Percentiles rank a stretch among this genome's conserved stretches.
These are phyloP conservation scores for Coturnix japonica DNA, from an alignment of 2,113 vertebrate species.

Conservation along the genomic window DNA sequence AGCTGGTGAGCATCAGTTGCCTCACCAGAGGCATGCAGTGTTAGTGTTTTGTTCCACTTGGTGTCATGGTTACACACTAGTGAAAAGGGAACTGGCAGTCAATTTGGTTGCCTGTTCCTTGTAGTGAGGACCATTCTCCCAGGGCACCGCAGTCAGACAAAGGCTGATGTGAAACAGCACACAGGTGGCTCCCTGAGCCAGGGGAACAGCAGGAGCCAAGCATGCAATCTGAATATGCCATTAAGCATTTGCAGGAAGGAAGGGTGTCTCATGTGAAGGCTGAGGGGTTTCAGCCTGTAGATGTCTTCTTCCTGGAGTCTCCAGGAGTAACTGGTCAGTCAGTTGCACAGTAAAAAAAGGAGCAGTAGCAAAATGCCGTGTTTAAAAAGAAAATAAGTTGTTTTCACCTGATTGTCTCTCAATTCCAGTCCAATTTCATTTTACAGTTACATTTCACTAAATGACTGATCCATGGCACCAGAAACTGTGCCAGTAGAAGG, in stretches of 20 bases:
- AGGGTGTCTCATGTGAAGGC: background rate
- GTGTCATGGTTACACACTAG: background rate
- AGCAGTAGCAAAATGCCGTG: background rate
- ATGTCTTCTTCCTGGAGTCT: background rate
- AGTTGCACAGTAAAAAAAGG: background rate
- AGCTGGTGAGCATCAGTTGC: background rate
- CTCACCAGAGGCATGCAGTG: background rate
- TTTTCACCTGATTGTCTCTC: background rate
- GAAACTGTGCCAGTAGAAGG: background rate
- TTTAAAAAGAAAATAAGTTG: background rate
- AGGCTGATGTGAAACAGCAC: fast-evolving
- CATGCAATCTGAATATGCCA: fast-evolving
- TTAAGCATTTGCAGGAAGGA: background rate
- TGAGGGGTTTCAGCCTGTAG: background rate
- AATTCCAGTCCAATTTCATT: background rate
- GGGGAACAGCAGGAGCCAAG: background rate
- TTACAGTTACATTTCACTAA: background rate
- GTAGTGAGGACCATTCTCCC: background rate
- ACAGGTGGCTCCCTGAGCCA: background rate
- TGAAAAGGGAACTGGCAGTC: background rate
- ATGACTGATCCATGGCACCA: background rate
- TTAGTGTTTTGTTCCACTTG: background rate
- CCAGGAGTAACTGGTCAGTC: background rate
- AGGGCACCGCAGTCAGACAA: background rate
- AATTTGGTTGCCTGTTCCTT: background rate